Evolutionary conservation across 2,888 invertebrate species (phyloP).

Genomic region (Thelaira solivaga): DNA sequence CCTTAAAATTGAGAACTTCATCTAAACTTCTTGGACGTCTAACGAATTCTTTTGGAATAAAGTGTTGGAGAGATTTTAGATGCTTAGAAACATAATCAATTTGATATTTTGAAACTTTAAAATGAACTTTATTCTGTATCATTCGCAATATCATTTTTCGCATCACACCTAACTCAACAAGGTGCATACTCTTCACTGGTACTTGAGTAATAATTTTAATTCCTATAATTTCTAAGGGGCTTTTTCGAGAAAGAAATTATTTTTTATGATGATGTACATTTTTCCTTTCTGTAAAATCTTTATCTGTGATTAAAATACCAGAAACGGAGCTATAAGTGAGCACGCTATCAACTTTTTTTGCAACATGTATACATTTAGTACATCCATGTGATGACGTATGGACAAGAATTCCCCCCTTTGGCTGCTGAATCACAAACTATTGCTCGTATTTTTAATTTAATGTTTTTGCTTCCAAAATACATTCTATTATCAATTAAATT

Average conservation of each 20-base stretch:
- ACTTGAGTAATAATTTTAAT: constrained; percentile 30
- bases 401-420: too few relatives aligned
- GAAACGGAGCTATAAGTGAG: background rate
- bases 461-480: too few relatives aligned
- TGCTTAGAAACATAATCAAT: background rate
- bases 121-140: background rate
- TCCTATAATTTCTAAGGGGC: constrained; percentile 29
- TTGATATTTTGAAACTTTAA: background rate
- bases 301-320: constrained; percentile 4
- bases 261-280: constrained; percentile 21
- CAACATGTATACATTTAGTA: too few relatives aligned
- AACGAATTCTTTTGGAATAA: background rate
- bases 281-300: constrained; percentile 32
- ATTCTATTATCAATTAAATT: too few relatives aligned
- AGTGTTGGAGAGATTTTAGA: background rate
- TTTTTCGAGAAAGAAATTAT: background rate
- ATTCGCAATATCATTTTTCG: constrained; percentile 9
- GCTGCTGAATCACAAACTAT: too few relatives aligned
- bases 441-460: too few relatives aligned
- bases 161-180: constrained; percentile 35
- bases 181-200: constrained; percentile 45
- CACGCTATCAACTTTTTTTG: too few relatives aligned
- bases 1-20: background rate
- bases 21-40: background rate
- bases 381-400: too few relatives aligned